These are phyloP conservation scores for Zygogramma bicolorata DNA, from an alignment of 2,888 invertebrate genomes.

Conservation along the genomic window DNA sequence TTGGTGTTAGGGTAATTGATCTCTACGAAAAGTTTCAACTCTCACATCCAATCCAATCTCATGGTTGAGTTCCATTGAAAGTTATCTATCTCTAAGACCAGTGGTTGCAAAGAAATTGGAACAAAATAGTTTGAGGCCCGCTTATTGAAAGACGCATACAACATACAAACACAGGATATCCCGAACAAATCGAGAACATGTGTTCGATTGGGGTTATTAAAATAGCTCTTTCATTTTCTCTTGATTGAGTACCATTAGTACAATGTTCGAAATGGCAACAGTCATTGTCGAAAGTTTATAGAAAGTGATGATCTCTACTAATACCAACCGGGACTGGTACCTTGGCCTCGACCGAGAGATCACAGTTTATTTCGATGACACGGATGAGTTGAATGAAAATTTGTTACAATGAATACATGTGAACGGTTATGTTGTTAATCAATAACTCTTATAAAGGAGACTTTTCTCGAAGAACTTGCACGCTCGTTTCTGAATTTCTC, in stretches of 20 bases:
- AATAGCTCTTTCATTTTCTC: neutral
- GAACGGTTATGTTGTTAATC: neutral
- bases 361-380: neutral
- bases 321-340: neutral
- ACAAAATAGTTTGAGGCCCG: no score
- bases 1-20: no score
- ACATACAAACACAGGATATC: neutral
- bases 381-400: neutral
- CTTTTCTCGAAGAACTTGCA: no score
- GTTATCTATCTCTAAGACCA: no score
- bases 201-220: neutral
- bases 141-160: no score
- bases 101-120: no score
- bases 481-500: no score
- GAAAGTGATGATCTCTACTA: neutral
- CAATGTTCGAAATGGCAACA: neutral
- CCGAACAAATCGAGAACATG: neutral
- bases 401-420: neutral
- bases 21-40: no score
- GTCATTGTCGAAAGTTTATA: neutral
- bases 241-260: neutral
- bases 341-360: neutral
- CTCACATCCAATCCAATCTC: no score
- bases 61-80: no score
- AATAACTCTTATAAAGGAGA: no score